These are phyloP conservation scores for Telenomus remus DNA, from an alignment of 1,140 invertebrate species.

Conservation along the genomic window DNA sequence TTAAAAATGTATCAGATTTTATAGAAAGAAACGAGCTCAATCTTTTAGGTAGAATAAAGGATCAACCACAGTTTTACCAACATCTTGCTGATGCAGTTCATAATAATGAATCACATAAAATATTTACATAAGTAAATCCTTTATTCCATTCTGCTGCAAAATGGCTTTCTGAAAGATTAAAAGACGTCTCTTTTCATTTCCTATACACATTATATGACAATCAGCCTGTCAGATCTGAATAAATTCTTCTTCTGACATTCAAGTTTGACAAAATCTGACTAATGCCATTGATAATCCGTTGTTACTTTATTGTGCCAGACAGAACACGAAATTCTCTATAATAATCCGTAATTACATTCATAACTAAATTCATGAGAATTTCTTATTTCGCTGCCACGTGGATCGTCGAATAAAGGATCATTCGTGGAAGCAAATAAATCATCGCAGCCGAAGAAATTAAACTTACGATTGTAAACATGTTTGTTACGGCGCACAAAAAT, in stretches of 20 bases:
- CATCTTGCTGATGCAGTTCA: conserved; percentile 14
- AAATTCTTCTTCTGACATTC: conserved; percentile 27
- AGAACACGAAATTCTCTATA: background rate
- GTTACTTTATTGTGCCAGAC: conserved; percentile 3
- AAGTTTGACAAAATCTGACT: conserved; percentile 43
- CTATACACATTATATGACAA: conserved; percentile 22
- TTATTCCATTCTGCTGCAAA: conserved; percentile 29
- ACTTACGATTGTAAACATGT: no score
- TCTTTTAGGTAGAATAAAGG: background rate
- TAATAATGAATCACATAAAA: conserved; percentile 28
- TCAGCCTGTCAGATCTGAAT: conserved; percentile 34
- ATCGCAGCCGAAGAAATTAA: no score
- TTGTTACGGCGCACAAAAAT: no score
- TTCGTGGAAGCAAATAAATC: no score
- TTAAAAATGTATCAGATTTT: background rate
- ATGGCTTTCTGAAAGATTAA: conserved; percentile 20
- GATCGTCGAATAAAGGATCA: no score
- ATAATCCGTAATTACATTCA: no score
- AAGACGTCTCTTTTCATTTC: conserved; percentile 26
- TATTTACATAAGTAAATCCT: conserved; percentile 48
- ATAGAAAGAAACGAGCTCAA: background rate
- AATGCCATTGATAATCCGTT: conserved; percentile 31
- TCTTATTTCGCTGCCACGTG: no score
- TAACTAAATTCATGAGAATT: no score
- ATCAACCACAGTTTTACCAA: conserved; percentile 9